phyloP scores from a whole-genome alignment of 2,888 invertebrate species.

The Cerceris ruficornis region DNA sequence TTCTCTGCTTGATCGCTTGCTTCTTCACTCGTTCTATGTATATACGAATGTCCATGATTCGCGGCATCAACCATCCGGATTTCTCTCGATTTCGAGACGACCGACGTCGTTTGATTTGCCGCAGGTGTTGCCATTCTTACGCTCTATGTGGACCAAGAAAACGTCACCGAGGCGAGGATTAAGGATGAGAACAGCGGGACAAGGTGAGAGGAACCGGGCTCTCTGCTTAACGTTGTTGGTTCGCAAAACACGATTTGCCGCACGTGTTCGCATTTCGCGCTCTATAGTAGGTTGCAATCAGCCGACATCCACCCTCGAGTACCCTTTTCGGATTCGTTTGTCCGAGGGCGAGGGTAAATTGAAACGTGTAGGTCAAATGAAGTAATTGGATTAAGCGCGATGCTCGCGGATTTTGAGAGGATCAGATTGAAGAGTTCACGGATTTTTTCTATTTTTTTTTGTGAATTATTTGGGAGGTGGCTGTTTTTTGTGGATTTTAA shows the following conservation, averaged over 20 bases:
- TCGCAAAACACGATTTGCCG: constrained; percentile 35
- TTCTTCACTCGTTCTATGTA: background rate
- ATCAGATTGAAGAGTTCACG: no score
- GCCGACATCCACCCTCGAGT: constrained; percentile 1
- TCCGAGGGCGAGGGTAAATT: background rate
- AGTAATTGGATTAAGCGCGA: no score
- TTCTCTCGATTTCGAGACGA: constrained; percentile 7
- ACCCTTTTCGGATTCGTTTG: background rate
- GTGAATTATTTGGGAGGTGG: no score
- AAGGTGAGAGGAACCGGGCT: constrained; percentile 31
- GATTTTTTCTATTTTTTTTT: no score
- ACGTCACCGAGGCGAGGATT: constrained; percentile 32
- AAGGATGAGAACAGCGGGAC: constrained; percentile 26
- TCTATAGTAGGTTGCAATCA: constrained; percentile 5
- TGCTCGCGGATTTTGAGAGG: no score
- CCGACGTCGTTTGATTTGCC: constrained; percentile 39
- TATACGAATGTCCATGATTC: background rate
- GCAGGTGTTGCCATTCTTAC: constrained; percentile 51
- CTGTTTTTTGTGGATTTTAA: no score
- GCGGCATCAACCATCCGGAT: background rate
- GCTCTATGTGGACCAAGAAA: constrained; percentile 36
- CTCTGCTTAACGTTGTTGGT: constrained; percentile 1
- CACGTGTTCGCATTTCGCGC: constrained; percentile 29
- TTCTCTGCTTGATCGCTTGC: background rate
- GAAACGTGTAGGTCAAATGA: background rate